phyloP scores from a whole-genome alignment of 2,888 invertebrate genomes.

The Polyommatus icarus region DNA sequence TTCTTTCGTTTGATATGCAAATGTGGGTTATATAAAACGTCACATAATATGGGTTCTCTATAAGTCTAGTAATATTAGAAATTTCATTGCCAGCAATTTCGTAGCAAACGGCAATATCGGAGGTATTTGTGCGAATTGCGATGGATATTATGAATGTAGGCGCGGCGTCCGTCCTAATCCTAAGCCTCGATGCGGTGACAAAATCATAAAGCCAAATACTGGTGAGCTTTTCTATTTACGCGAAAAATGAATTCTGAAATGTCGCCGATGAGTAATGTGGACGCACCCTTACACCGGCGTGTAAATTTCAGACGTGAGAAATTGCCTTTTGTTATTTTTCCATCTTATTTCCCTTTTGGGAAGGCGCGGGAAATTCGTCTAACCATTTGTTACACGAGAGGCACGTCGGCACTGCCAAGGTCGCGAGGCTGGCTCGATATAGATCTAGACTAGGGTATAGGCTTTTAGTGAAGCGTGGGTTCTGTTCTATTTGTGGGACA shows the following conservation, averaged over 20 bases:
- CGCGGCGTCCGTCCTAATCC: background rate
- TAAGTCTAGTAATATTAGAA: conserved; percentile 13
- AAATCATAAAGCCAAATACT: background rate
- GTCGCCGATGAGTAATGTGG: background rate
- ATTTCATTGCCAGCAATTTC: background rate
- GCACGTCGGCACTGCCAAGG: conserved; percentile 10
- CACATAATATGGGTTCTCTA: background rate
- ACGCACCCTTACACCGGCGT: background rate
- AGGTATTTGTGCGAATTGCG: background rate
- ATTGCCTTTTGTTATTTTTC: conserved; percentile 7
- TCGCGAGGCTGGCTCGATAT: conserved; percentile 6
- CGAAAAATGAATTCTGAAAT: background rate
- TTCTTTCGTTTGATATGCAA: background rate
- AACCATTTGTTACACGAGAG: background rate
- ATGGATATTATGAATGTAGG: conserved; percentile 1
- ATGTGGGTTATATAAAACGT: background rate
- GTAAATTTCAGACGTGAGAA: conserved; percentile 12
- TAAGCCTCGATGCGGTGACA: background rate
- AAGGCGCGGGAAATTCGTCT: background rate
- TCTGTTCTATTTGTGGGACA: conserved; percentile 1
- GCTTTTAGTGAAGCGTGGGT: background rate
- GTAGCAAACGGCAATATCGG: conserved; percentile 1
- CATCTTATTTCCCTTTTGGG: background rate
- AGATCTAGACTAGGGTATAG: background rate
- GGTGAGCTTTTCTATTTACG: background rate